Evolutionary conservation across 1,140 invertebrate species (phyloP), one percentile per base, ranked within the genome.

Genomic region (Drosophila nasuta): DNA sequence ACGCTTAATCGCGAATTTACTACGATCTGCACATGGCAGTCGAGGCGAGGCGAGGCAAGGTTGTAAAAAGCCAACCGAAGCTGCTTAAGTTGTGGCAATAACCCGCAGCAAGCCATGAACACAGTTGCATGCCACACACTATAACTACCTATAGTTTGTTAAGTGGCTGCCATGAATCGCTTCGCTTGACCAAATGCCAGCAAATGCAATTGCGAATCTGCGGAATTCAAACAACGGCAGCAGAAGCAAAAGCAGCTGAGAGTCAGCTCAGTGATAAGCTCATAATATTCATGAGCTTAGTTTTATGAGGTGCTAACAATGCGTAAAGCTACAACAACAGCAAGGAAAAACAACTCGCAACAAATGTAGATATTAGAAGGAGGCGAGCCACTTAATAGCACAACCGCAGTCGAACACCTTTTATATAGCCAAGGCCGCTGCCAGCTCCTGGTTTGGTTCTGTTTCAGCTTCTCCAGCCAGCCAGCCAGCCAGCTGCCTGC

Each of bases 221-320:
- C 35, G 52, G 63, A 65, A 75, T 63, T 78, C 71, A 66, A 68
- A 57, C 64, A 59, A 20, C 54, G 3, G 48, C 46, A 58, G 35
- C 63, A 58, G 33, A 46, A 3, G 48, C 45, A 35, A 35, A 33
- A 3, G 48, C 46, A 35, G 46, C 43, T 25, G 30, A 54, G 41
- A 43, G 20, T 20, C 54, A 25, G 46, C 63, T 38, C 59, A 83
- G 73, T 38, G 35, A 85, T 85, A 76, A 79, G 66, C 73, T 56
- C 63, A 81, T 81, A 89, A 89, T 90, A 89, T 89, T 89, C 86
- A 89, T 81, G 81, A 89, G 85, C 73, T 88, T 85, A 69, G 81
- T 79, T 89, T 90, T 85, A 89, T 89, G 81, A 85, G 76, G 86
- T 89, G 85, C 85, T 85, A 89, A 89, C 85, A 89, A 81, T 81